Base-by-base conservation (phyloP, 2,797 vertebrate genomes). In the Lateolabrax maculatus region DNA sequence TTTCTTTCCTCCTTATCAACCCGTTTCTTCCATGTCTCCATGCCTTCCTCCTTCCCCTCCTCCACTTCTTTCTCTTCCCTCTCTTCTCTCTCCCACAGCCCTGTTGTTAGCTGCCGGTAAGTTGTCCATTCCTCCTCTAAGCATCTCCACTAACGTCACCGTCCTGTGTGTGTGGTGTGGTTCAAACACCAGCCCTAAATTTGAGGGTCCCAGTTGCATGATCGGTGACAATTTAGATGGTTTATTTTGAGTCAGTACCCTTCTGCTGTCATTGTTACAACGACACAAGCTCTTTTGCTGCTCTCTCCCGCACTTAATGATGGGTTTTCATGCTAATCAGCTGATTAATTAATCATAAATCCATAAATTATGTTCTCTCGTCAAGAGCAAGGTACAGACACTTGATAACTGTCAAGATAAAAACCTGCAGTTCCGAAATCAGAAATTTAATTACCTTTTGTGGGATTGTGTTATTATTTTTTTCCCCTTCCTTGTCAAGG, bases 51-150 rank as follows among this genome's bases (percentile, higher is more conserved):
- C 79, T 73, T 69, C 11, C 31, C 60, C 63, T 48, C 23, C 53
- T 58, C 46, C 44, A 25, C 21, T 36, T 56, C 23, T 34, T 56
- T 29, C 27, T 55, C 46, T 13, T 62, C 51, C 62, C 29, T 77
- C 57, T 57, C 23, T 60, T 48, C 36, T 71, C 51, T 81, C 72
- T 55, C 71, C 77, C 91, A 91, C 95, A 98, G 97, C 96, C 84
- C 92, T 95, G 90, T 96, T 98, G 92, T 95, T 99, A 92, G 96
- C 96, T 29, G 95, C 95, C 87, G 96, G 98, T 99, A 96, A 97
- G 97, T 94, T 34, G 4, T 75, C 51, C 84, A 34, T 63, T 44
- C 71, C 25, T 78, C 58, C 21, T 71, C 49, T 21, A 8, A 70
- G 71, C 82, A 66, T 84, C 83, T 52, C 41, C 77, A 61, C 74